Evolutionary conservation across 2,888 invertebrate genomes (phyloP).

Genomic region (Nomada fabriciana): DNA sequence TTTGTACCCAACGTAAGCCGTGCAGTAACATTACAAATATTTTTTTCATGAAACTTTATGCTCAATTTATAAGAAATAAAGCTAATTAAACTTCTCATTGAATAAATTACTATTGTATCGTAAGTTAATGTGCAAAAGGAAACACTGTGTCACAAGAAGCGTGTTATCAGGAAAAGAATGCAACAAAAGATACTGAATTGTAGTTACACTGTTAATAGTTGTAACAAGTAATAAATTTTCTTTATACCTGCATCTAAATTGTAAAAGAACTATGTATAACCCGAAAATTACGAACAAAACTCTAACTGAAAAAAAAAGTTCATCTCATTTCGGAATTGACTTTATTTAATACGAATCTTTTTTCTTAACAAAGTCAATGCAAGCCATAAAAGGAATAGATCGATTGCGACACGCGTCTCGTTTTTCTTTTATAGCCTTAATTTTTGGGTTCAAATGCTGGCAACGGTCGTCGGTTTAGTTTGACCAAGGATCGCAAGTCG

Average conservation of each 20-base stretch:
- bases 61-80: constrained; percentile 38
- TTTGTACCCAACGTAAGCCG: background rate
- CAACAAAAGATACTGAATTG: constrained; percentile 22
- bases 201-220: constrained; percentile 37
- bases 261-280: background rate
- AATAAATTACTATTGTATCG: constrained; percentile 31
- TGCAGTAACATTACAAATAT: constrained; percentile 16
- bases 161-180: constrained; percentile 23
- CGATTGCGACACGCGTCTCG: constrained; percentile 21
- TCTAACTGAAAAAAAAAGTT: background rate
- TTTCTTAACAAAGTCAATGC: constrained; percentile 19
- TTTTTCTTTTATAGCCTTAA: constrained; percentile 58
- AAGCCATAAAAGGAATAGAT: constrained; percentile 46
- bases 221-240: constrained; percentile 41
- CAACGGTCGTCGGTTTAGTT: constrained; percentile 45
- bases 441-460: constrained; percentile 55
- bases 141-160: constrained; percentile 43
- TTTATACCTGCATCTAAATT: constrained; percentile 12
- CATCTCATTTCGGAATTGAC: background rate
- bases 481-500: constrained; percentile 14
- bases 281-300: background rate
- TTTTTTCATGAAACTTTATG: constrained; percentile 31
- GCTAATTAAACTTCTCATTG: constrained; percentile 19
- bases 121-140: constrained; percentile 35
- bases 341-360: constrained; percentile 13